Evolutionary conservation across 2,113 vertebrate species (phyloP).

Genomic region (Astatotilapia flaviijosephi): DNA sequence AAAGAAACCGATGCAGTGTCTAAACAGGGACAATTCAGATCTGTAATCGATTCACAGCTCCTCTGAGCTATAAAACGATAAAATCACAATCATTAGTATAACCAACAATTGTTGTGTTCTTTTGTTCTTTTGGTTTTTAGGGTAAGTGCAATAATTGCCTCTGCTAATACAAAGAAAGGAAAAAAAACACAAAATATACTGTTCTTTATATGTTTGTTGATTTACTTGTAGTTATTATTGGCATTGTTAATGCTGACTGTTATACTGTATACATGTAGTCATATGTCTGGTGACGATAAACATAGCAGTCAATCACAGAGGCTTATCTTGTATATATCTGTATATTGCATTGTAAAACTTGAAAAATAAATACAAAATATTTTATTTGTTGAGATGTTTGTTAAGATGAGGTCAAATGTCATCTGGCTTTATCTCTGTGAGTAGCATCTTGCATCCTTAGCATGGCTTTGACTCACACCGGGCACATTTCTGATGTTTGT

Average conservation of each 20-base stretch:
- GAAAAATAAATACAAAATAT: not conserved
- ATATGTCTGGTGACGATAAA: not conserved
- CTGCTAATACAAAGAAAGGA: not conserved
- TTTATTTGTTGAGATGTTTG: not conserved
- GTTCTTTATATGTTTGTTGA: not conserved
- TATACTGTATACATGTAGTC: not conserved
- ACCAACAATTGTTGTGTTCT: not conserved
- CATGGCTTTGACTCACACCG: not conserved
- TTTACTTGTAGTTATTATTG: not conserved
- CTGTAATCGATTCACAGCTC: not conserved
- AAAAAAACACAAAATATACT: not conserved
- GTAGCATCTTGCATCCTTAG: not conserved
- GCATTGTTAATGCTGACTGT: not conserved
- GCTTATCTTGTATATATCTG: not conserved
- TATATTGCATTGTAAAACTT: not conserved
- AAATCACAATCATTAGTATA: not conserved
- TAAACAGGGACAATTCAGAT: not conserved
- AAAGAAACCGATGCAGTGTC: not conserved
- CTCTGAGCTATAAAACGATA: not conserved
- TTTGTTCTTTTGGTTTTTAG: not conserved
- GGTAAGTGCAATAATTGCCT: not conserved
- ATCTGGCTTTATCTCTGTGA: not conserved
- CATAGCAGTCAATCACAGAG: not conserved
- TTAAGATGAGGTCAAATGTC: not conserved
- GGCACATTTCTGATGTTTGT: not conserved